Evolutionary conservation across 92 coral and sea anemone species (phyloP).

Genomic region (Nematostella vectensis): DNA sequence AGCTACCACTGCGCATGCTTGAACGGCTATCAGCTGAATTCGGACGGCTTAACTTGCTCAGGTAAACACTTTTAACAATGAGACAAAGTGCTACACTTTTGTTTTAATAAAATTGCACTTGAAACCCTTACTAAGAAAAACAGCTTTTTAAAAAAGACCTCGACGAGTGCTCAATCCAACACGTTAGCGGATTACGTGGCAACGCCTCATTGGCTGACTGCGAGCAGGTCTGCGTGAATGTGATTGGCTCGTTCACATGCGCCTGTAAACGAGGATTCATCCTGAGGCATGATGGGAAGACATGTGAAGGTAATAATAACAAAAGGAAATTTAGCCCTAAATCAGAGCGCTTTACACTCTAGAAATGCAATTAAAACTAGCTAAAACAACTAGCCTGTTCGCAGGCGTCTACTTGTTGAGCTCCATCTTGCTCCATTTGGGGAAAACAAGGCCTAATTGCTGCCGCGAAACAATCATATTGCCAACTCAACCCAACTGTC

Average conservation of each 20-base stretch:
- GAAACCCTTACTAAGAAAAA: too few species aligned
- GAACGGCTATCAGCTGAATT: conserved; percentile 10
- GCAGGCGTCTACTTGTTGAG: too few species aligned
- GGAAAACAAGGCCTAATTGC: too few species aligned
- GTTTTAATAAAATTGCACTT: too few species aligned
- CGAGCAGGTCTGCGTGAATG: conserved; percentile 31
- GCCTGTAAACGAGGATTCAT: conserved; percentile 21
- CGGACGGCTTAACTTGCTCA: conserved; percentile 16
- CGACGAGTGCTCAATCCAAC: conserved; percentile 30
- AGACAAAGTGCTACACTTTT: not conserved
- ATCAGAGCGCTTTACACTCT: too few species aligned
- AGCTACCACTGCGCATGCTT: conserved; percentile 20
- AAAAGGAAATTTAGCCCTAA: too few species aligned
- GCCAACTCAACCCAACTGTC: too few species aligned
- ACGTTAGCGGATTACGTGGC: conserved; percentile 23
- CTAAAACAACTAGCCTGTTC: too few species aligned
- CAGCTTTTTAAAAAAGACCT: too few species aligned
- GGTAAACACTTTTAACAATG: not conserved
- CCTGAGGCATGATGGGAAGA: conserved; percentile 13
- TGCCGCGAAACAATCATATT: too few species aligned
- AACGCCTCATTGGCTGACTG: conserved; percentile 25
- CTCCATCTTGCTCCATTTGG: too few species aligned
- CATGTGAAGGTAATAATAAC: conserved; percentile 22
- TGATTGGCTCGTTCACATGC: conserved; percentile 26
- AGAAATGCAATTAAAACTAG: too few species aligned